These are phyloP conservation scores for Parelbella ahira DNA, from an alignment of 2,888 invertebrate genomes.

Conservation along the genomic window DNA sequence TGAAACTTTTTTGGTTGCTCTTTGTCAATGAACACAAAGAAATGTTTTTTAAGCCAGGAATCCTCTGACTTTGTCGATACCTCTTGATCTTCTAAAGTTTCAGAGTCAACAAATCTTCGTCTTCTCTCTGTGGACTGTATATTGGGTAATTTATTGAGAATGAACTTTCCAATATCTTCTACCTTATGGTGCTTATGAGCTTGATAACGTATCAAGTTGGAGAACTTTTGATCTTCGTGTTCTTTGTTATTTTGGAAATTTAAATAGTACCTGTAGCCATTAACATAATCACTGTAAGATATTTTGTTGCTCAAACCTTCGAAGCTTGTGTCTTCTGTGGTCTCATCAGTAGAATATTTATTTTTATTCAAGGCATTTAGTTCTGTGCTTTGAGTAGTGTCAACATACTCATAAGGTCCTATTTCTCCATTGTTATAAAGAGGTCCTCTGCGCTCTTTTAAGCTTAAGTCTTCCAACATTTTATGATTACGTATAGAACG, in stretches of 20 bases:
- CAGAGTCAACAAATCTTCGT: conserved; percentile 47
- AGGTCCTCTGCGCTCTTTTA: conserved; percentile 33
- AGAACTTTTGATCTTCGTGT: conserved; percentile 51
- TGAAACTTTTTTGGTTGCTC: conserved; percentile 54
- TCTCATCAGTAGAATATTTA: conserved; percentile 11
- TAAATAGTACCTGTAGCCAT: conserved; percentile 63
- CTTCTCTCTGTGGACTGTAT: conserved; percentile 36
- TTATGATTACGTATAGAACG: conserved; percentile 38
- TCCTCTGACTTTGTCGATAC: conserved; percentile 59
- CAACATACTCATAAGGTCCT: conserved; percentile 33
- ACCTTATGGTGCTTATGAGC: conserved; percentile 66
- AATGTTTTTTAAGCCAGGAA: conserved; percentile 65
- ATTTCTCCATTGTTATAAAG: conserved; percentile 36
- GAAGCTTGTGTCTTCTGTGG: conserved; percentile 37
- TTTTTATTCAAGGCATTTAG: conserved; percentile 1
- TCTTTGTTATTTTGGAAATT: conserved; percentile 50
- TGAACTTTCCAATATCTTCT: conserved; percentile 68
- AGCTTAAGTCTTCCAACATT: conserved; percentile 34
- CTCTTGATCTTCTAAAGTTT: conserved; percentile 52
- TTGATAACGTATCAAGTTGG: conserved; percentile 57
- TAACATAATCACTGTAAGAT: conserved; percentile 57
- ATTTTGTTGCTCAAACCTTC: conserved; percentile 51
- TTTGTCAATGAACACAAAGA: conserved; percentile 53
- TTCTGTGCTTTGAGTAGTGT: conserved; percentile 8
- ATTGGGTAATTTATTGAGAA: conserved; percentile 57